Base-by-base conservation (phyloP, 2,113 vertebrate species). In the Lycaon pictus region DNA sequence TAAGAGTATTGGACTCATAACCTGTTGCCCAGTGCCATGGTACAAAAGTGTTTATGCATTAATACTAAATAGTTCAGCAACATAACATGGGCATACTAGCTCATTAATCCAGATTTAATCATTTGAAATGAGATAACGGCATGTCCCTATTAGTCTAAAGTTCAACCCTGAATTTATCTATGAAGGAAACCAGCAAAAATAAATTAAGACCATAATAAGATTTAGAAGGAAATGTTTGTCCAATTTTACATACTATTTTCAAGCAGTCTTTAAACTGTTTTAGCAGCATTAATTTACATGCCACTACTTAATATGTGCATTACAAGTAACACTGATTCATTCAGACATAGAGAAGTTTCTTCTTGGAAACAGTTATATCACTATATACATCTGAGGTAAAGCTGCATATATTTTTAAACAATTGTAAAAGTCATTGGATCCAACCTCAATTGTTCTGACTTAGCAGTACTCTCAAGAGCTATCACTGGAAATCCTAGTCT, bases 221-320 rank as follows among this genome's bases (percentile, higher is more conserved):
- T 62, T 93, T 65, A 43, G 27, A 69, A 77, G 29, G 32, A 90
- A 89, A 82, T 88, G 13, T 79, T 93, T 72, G 76, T 79, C 72
- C 92, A 90, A 92, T 80, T 88, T 87, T 95, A 65, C 13, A 96
- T 84, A 69, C 9, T 88, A 84, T 93, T 94, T 96, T 88, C 51
- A 91, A 88, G 43, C 9, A 89, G 35, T 93, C 81, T 88, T 94
- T 55, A 79, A 96, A 92, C 13, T 95, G 55, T 89, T 85, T 82
- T 60, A 95, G 27, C 22, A 96, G 56, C 88, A 79, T n/a, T 86
- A 55, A 89, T 67, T 90, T 90, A 74, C 23, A 85, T 43, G 76
- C 3, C 27, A 67, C 27, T 7, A 91, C 56, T 84, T 92, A 96
- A 58, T 77, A 60, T 92, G 11, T 76, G 4, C 29, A 63, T 76